Conservation (phyloP, 1,140 invertebrate species). For the Pentalonia nigronervosa region DNA sequence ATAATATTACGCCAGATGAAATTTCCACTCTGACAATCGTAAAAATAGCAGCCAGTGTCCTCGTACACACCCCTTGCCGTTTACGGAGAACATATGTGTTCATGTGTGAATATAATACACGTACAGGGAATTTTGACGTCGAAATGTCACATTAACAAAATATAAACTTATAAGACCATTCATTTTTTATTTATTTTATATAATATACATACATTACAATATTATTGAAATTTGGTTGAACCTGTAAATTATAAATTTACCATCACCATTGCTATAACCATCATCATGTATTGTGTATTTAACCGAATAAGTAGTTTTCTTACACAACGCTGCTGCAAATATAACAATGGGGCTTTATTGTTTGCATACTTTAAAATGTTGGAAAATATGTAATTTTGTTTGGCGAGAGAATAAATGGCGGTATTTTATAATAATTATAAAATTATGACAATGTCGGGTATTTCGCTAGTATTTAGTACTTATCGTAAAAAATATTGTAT, state of each 20-base stretch:
- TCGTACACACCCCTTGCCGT: neutral
- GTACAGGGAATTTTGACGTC: neutral
- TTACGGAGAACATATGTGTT: neutral
- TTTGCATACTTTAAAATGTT: neutral
- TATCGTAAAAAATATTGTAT: neutral
- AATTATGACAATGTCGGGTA: neutral
- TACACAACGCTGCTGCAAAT: neutral
- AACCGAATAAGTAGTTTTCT: slow-evolving; percentile 3
- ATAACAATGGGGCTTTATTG: neutral
- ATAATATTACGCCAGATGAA: neutral
- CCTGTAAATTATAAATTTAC: neutral
- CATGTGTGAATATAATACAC: neutral
- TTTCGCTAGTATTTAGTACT: neutral
- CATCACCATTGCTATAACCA: neutral
- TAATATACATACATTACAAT: neutral
- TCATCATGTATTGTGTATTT: neutral
- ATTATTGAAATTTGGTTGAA: neutral
- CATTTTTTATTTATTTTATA: neutral
- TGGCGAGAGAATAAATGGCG: neutral
- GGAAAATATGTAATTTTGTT: neutral
- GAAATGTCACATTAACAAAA: neutral
- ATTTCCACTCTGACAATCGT: neutral
- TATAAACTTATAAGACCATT: neutral
- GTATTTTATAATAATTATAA: too few relatives aligned
- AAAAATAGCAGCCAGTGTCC: slow-evolving; percentile 4